Base-by-base conservation (phyloP, 2,797 vertebrate species). In the Trichosurus vulpecula region DNA sequence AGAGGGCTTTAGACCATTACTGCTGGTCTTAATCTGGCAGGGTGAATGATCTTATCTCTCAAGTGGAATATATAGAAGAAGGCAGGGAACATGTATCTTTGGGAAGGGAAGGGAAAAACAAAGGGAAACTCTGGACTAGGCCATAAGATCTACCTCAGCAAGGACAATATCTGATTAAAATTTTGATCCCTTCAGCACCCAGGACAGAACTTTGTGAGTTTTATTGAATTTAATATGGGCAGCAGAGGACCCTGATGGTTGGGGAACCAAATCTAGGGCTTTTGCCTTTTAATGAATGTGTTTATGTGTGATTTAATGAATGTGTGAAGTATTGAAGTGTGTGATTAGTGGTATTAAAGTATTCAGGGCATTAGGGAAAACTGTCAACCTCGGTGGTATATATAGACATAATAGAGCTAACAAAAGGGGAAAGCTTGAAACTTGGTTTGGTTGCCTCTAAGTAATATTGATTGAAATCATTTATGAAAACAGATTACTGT, bases 391-490 rank as follows among this genome's bases (percentile, higher is more conserved):
- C 47, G 41, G n/a, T 81, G 41, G 74, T 93, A 8, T 61, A 51
- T 91, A 31, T 92, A 54, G 53, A 35, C 47, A 56, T 91, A 93
- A 74, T 56, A 96, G 91, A 30, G 35, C 91, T 6, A 58, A 54
- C 87, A 51, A 41, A 31, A 35, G 58, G 96, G 29, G n/a, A 92
- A 92, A 61, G 55, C 92, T 54, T 27, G 96, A 95, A 92, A 93
- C 58, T 4, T 94, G 91, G 90, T 95, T 94, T 95, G 52, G 55
- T 95, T 95, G 81, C 93, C 0, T 87, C 2, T 94, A 94, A 94
- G 94, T 92, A 55, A n/a, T 58, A n/a, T 91, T 90, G 92, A 95
- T 96, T 95, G 90, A 12, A 94, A 56, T 61, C 93, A 90, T 94
- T 91, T 91, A 12, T 10, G 54, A 56, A 93, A 94, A 91, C 92